These are phyloP conservation scores for Anguilla pacifica DNA, from an alignment of 2,797 vertebrate genomes.

Conservation along the genomic window DNA sequence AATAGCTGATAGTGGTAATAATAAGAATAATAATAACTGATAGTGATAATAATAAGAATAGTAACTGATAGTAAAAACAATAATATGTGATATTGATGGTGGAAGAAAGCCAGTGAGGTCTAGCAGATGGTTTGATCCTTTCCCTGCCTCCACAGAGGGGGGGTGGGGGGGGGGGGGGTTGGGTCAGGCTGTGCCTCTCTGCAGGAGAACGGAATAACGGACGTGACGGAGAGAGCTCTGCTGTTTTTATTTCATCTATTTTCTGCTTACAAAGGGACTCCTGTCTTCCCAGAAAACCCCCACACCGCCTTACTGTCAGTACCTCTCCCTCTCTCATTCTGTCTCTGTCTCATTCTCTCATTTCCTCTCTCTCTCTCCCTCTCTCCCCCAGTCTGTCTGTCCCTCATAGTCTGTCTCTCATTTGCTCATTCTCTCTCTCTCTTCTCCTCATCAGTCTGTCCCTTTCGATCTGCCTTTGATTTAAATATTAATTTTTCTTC, in stretches of 20 bases:
- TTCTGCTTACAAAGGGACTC: constrained; percentile 59
- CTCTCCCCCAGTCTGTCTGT: not conserved
- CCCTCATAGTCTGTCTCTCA: not conserved
- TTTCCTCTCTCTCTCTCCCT: not conserved
- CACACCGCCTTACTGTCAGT: constrained; percentile 28
- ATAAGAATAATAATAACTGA: too few species aligned
- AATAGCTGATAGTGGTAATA: too few species aligned
- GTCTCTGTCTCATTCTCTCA: constrained; percentile 34
- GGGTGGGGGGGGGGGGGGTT: too few species aligned
- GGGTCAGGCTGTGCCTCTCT: not conserved
- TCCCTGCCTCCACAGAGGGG: not conserved
- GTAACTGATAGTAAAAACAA: too few species aligned
- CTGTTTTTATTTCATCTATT: constrained; percentile 44
- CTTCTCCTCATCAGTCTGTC: too few species aligned
- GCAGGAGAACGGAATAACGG: not conserved
- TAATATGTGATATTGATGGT: not conserved
- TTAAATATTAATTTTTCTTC: too few species aligned
- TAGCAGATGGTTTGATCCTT: not conserved
- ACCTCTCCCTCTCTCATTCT: not conserved
- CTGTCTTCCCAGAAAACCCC: constrained; percentile 38
- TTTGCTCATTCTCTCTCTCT: not conserved
- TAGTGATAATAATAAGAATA: too few species aligned
- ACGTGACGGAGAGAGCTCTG: constrained; percentile 8
- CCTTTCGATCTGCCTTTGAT: too few species aligned
- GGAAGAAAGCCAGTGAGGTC: not conserved